Base-by-base conservation (phyloP, 1,140 invertebrate genomes). In the Lepidotrigona ventralis region DNA sequence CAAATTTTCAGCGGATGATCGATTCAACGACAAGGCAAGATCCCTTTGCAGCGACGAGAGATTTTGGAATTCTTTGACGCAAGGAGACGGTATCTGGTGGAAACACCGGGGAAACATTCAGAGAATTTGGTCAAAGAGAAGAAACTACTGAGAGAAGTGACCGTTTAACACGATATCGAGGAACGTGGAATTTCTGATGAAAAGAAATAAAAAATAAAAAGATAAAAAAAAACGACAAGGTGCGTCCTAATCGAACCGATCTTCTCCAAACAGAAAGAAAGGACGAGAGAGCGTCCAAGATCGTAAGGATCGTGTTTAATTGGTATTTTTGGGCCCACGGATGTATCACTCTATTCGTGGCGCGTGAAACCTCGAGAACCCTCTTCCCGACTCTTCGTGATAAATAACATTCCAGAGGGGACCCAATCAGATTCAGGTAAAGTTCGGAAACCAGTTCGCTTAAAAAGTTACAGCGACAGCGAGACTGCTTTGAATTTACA, bases 331-430 rank as follows among this genome's bases (percentile, higher is more conserved):
- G 80, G 56, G 56, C 64, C 71, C 29, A 73, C 21, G 68, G 56
- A 77, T 60, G 14, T 33, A 76, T 23, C 29, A 69, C 64, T 63
- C n/a, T 19, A 58, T 46, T 85, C 79, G 78, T 74, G 72, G 51
- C 73, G 19, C 53, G 60, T 29, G 58, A 33, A n/a, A 60, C 39
- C 53, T 14, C 26, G 33, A 72, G 26, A 23, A 46, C n/a, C 39
- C 66, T 68, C n/a, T n/a, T n/a, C n/a, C n/a, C 17, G 21, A 53
- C 29, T 33, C 33, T 70, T 58, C 17, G 76, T 88, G 79, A 88
- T 87, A 88, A 88, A 88, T 87, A 76, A 64, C 87, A 83, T 87
- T 88, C 86, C 83, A 71, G 26, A 84, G 64, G 56, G 33, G 64
- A 60, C 68, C 83, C 85, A 85, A 87, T 88, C 86, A 68, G 63